These are phyloP conservation scores for Coluber constrictor DNA, from an alignment of 2,797 vertebrate genomes.

Conservation along the genomic window DNA sequence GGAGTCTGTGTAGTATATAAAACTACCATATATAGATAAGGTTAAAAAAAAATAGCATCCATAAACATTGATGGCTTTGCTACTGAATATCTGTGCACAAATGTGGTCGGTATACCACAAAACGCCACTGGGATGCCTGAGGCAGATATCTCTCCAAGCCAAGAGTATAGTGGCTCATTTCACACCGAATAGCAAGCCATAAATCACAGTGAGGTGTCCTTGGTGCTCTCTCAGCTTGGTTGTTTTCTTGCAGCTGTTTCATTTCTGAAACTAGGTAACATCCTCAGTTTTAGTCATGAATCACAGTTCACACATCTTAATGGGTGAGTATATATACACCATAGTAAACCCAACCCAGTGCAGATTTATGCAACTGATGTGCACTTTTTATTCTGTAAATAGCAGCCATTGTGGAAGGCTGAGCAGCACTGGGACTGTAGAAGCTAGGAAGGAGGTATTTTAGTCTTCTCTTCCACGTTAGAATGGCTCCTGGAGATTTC, in stretches of 20 bases:
- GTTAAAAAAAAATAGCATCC: not conserved
- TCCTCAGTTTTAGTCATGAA: not conserved
- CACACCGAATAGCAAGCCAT: not conserved
- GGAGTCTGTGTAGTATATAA: not conserved
- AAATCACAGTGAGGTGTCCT: not conserved
- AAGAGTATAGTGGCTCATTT: not conserved
- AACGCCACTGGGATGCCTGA: not conserved
- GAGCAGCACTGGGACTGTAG: not conserved
- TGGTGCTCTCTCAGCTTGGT: not conserved
- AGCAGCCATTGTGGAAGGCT: not conserved
- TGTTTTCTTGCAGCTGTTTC: not conserved
- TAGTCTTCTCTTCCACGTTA: not conserved
- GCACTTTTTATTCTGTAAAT: not conserved
- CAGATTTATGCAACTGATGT: not conserved
- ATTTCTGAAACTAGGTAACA: not conserved
- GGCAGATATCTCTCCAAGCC: not conserved
- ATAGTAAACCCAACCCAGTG: not conserved
- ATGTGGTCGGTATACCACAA: not conserved
- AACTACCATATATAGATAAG: not conserved
- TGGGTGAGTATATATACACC: not conserved
- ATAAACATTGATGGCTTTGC: not conserved
- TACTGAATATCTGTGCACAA: not conserved
- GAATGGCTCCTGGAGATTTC: not conserved
- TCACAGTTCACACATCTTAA: not conserved
- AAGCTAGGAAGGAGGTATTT: not conserved